Percentiles rank a stretch among this genome's conserved stretches.
These are phyloP conservation scores for Dryobates pubescens DNA, from an alignment of 2,797 vertebrate genomes.

Conservation along the genomic window DNA sequence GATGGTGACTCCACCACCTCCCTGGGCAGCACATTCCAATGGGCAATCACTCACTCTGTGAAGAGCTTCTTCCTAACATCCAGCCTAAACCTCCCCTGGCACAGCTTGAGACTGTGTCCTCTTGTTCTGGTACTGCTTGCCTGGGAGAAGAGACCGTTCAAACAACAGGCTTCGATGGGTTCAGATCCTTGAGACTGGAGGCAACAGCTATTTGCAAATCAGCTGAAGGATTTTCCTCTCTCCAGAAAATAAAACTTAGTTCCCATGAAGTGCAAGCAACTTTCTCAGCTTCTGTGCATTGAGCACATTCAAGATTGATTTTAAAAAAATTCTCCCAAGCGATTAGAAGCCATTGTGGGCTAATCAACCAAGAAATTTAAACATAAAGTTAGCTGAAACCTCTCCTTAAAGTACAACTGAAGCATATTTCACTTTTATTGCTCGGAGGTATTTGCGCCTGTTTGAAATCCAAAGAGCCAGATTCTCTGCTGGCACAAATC, in stretches of 20 bases:
- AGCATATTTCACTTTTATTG: constrained; percentile 52
- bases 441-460: constrained; percentile 17
- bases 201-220: not conserved
- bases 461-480: constrained; percentile 28
- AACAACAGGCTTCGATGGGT: not conserved
- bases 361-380: constrained; percentile 71
- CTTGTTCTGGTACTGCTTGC: too few relatives aligned
- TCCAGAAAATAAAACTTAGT: not conserved
- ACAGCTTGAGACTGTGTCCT: too few relatives aligned
- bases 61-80: too few relatives aligned
- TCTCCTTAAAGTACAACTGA: constrained; percentile 24
- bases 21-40: too few relatives aligned
- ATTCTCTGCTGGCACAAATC: constrained; percentile 31
- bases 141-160: not conserved
- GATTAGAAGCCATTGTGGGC: constrained; percentile 56
- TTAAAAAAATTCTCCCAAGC: constrained; percentile 37
- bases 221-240: not conserved
- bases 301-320: constrained; percentile 29
- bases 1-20: too few relatives aligned
- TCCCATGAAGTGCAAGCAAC: not conserved
- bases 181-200: not conserved
- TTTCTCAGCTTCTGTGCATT: not conserved
- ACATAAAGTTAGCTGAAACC: constrained; percentile 55
- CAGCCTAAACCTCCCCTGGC: too few relatives aligned
- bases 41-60: too few relatives aligned